Base-by-base conservation (phyloP, 1,140 invertebrate species). In the Drosophila gunungcola region DNA sequence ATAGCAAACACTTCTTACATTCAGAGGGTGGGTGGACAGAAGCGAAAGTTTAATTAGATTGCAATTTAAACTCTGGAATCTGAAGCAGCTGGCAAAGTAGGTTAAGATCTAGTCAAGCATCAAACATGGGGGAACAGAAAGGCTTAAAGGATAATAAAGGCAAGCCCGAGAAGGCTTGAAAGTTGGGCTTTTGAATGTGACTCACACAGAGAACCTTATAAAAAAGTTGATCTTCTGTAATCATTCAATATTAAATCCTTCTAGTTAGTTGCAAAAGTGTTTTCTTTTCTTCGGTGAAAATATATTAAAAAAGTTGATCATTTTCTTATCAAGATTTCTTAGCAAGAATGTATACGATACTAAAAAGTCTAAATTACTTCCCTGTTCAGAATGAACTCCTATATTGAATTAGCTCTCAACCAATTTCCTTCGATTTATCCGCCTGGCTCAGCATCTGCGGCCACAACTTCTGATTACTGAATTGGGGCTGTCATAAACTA, bases 21-120 rank as follows among this genome's bases (percentile, higher is more conserved):
- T 25, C 58, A 42, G 11, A 25, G 34, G 46, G 34, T 42, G 57
- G 43, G 38, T 57, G 74, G 56, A 41, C 56, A 38, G 56, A 46
- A 53, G 67, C 53, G 58, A 82, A 83, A 86, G 61, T 86, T 86
- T 86, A 88, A 86, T 86, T 86, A 86, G 70, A 86, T 82, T 84
- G 75, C 70, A 84, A 78, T 82, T 81, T 72, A 54, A 76, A 68
- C 73, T 67, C 62, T 27, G 48, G 52, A 45, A 69, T 60, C 54
- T 60, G 29, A 58, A 76, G 73, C 52, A 68, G 54, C 16, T 29
- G 54, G 12, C 16, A 76, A 76, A 51, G 46, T 68, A 38, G 73
- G 73, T 76, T 76, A 67, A 76, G 73, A 48, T 54, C 42, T 21
- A 48, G 21, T 54, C 39, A 57, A 56, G 61, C 29, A 53, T 38